Percentiles rank a stretch among this genome's conserved stretches.
Evolutionary conservation across 1,140 invertebrate genomes (phyloP).

Genomic region (Drosophila biarmipes): DNA sequence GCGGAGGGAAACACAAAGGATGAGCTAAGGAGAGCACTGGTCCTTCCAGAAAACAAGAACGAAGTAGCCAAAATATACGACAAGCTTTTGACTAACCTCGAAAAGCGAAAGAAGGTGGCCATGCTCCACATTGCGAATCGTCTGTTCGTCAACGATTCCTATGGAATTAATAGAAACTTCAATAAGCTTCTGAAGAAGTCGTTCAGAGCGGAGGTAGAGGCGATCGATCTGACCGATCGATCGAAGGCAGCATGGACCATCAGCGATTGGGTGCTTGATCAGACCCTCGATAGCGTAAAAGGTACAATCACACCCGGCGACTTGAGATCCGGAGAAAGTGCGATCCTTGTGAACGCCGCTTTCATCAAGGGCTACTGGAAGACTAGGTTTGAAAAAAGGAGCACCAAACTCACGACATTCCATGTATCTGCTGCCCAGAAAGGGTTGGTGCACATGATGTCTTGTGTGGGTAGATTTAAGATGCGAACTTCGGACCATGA

Average conservation of each 20-base stretch:
- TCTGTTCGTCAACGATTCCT: neutral
- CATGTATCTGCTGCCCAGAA: neutral
- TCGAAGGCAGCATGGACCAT: neutral
- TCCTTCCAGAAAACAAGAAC: too few relatives aligned
- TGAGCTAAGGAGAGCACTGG: too few relatives aligned
- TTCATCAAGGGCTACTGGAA: conserved; percentile 5
- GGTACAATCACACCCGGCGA: neutral
- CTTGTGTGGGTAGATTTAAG: neutral
- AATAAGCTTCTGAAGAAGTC: neutral
- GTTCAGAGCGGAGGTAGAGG: neutral
- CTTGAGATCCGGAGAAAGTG: neutral
- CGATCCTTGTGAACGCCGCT: neutral
- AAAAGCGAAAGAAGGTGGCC: neutral
- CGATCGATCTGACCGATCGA: neutral
- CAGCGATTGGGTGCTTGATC: neutral
- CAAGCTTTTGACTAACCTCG: neutral
- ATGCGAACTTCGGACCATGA: neutral
- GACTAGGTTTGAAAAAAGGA: neutral
- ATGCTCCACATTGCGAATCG: neutral
- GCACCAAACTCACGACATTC: neutral
- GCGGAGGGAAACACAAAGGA: too few relatives aligned
- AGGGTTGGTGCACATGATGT: neutral
- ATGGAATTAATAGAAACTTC: neutral
- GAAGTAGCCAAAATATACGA: too few relatives aligned
- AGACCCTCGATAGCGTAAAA: neutral